These are phyloP conservation scores for Eupithecia subfuscata DNA, from an alignment of 2,888 invertebrate species.

Conservation along the genomic window DNA sequence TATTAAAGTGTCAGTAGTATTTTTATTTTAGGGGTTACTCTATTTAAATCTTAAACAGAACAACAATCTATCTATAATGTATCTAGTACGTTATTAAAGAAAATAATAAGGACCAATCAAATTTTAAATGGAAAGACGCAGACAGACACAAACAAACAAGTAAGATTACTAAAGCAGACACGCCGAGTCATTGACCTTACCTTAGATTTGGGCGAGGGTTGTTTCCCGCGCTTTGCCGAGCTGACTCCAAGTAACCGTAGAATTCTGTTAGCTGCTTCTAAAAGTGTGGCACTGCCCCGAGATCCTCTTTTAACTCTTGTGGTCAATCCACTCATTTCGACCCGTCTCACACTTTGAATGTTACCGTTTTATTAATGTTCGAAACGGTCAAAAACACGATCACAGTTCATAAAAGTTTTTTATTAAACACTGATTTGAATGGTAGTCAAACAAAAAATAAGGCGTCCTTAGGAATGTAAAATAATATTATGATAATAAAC, in stretches of 20 bases:
- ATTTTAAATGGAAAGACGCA: constrained; percentile 29
- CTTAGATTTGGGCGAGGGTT: constrained; percentile 82
- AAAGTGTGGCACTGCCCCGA: constrained; percentile 82
- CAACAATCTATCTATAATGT: background rate
- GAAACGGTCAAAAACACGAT: constrained; percentile 71
- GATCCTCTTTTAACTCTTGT: constrained; percentile 83
- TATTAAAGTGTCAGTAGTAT: background rate
- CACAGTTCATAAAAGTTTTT: constrained; percentile 73
- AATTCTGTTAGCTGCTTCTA: constrained; percentile 83
- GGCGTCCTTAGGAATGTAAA: constrained; percentile 59
- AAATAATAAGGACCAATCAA: constrained; percentile 9
- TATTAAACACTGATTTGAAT: constrained; percentile 41
- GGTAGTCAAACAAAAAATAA: constrained; percentile 45
- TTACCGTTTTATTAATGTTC: constrained; percentile 71
- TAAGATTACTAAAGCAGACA: constrained; percentile 57
- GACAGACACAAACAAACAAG: constrained; percentile 53
- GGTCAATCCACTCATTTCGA: constrained; percentile 84
- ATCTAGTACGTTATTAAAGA: background rate
- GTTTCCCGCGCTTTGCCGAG: constrained; percentile 83
- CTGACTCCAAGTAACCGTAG: constrained; percentile 81
- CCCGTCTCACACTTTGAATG: constrained; percentile 70
- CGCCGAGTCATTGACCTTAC: constrained; percentile 78
- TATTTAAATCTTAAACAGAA: background rate
- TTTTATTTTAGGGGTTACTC: background rate
- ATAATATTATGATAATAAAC: constrained; percentile 52